Conservation (phyloP, 1,140 invertebrate genomes). For the Galendromus occidentalis region DNA sequence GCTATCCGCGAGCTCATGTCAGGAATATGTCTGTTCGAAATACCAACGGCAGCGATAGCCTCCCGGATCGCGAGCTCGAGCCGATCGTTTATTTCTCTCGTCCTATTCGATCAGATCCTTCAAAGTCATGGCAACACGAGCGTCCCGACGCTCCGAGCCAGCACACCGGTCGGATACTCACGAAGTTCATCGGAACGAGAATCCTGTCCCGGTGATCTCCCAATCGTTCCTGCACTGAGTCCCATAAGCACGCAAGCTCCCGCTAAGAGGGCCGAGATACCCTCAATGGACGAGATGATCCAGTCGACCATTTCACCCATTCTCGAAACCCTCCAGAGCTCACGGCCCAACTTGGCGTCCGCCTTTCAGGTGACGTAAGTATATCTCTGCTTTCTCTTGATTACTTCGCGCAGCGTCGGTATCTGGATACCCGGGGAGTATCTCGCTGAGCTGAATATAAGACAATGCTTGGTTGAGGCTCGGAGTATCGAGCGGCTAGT, state of each 20-base stretch:
- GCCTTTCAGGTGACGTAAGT: neutral
- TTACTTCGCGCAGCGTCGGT: too few species aligned
- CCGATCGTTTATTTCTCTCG: neutral
- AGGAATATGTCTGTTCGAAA: neutral
- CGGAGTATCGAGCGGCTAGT: too few species aligned
- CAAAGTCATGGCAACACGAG: neutral
- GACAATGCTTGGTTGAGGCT: too few species aligned
- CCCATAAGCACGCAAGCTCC: neutral
- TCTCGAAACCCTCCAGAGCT: slow-evolving; percentile 17
- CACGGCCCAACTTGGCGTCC: slow-evolving; percentile 4
- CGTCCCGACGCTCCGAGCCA: neutral
- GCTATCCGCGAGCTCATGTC: too few species aligned
- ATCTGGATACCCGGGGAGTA: neutral
- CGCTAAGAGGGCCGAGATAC: slow-evolving; percentile 8
- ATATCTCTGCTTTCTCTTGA: neutral
- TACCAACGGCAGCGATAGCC: neutral
- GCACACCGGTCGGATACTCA: neutral
- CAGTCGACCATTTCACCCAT: slow-evolving; percentile 19
- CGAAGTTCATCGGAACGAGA: slow-evolving; percentile 9
- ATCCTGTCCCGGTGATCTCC: neutral
- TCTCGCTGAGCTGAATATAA: too few species aligned
- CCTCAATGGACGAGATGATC: slow-evolving; percentile 22
- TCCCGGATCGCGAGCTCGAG: neutral
- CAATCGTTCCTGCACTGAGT: neutral
- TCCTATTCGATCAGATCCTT: neutral